These are phyloP conservation scores for Boulengeromyrus knoepffleri DNA, from an alignment of 2,113 vertebrate genomes.

Conservation along the genomic window DNA sequence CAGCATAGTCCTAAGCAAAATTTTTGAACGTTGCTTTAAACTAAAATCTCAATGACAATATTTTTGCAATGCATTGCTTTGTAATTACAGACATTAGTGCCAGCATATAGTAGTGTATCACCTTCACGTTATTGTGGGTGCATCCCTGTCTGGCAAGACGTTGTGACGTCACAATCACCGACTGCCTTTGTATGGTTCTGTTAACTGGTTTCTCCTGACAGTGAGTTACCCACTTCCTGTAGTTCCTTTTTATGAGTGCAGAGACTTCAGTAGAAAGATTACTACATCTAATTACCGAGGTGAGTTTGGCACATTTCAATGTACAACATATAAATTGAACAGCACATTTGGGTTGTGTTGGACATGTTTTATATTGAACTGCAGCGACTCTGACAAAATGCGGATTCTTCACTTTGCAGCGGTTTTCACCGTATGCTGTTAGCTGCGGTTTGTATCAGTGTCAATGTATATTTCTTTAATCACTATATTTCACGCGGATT, in stretches of 20 bases:
- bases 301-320: neutral
- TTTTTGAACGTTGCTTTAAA: neutral
- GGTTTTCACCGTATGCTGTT: neutral
- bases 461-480: neutral
- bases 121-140: neutral
- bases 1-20: neutral
- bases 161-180: neutral
- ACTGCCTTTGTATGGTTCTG: neutral
- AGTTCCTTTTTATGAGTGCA: neutral
- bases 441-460: neutral
- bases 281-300: neutral
- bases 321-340: neutral
- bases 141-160: neutral
- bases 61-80: neutral
- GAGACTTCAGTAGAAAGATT: neutral
- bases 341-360: neutral
- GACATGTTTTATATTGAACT: neutral
- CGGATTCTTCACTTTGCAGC: neutral
- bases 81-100: neutral
- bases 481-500: neutral
- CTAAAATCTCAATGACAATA: neutral
- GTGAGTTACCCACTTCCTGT: conserved; percentile 18
- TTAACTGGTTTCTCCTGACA: neutral
- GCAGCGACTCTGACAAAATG: neutral
- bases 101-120: neutral